Conservation (phyloP, 2,888 invertebrate genomes). For the Agonopterix heracliana region DNA sequence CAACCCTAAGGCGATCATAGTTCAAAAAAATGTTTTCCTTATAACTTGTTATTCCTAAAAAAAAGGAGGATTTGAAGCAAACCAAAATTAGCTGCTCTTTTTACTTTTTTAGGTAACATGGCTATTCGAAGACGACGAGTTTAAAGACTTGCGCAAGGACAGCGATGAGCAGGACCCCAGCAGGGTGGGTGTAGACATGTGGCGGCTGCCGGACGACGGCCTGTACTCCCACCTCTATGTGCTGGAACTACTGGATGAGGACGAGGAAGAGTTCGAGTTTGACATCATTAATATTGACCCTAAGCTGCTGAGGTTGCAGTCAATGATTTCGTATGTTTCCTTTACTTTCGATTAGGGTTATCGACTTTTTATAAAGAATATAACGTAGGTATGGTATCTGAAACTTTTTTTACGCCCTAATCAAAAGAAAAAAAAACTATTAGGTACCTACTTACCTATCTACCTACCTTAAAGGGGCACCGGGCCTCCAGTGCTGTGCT, state of each 20-base stretch:
- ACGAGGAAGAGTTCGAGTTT: constrained; percentile 71
- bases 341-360: neutral
- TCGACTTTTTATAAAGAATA: no score
- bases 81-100: no score
- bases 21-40: no score
- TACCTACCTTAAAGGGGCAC: neutral
- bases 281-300: constrained; percentile 62
- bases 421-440: no score
- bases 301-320: constrained; percentile 41
- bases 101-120: constrained; percentile 34
- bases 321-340: constrained; percentile 32
- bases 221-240: constrained; percentile 18
- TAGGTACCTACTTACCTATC: no score
- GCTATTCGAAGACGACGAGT: constrained; percentile 33
- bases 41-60: no score
- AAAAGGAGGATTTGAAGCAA: no score
- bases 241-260: constrained; percentile 50
- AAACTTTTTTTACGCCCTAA: no score
- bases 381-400: no score
- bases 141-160: constrained; percentile 15
- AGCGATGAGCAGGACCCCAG: neutral
- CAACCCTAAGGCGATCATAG: no score
- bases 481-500: no score
- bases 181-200: neutral
- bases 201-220: neutral